Conservation (phyloP, 2,113 vertebrate genomes). For the Fukomys damarensis region DNA sequence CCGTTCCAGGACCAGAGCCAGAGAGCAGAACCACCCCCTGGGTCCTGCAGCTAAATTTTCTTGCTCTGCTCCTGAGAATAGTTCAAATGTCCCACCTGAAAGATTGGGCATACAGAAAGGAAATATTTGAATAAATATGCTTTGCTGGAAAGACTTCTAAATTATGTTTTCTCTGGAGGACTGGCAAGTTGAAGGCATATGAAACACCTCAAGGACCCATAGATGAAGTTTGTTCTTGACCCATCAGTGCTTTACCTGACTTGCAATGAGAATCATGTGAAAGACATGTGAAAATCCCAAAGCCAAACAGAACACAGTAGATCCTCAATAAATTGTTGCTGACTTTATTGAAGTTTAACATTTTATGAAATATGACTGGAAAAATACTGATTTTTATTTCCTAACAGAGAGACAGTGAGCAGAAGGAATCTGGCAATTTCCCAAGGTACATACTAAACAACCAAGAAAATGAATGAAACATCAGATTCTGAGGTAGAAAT, state of each 20-base stretch:
- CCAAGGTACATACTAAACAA: neutral
- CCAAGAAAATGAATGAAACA: neutral
- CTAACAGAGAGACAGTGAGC: neutral
- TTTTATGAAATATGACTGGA: neutral
- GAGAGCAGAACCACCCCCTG: constrained; percentile 62
- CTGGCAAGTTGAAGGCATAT: neutral
- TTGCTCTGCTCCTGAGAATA: constrained; percentile 42
- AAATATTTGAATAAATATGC: neutral
- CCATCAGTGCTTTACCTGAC: neutral
- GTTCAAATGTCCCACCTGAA: constrained; percentile 60
- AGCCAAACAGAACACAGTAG: neutral
- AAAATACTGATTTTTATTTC: neutral
- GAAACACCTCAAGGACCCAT: neutral
- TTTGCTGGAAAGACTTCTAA: neutral
- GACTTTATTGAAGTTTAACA: neutral
- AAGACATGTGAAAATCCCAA: neutral
- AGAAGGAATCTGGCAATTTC: neutral
- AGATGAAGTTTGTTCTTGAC: neutral
- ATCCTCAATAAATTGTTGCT: neutral
- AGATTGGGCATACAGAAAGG: constrained; percentile 18
- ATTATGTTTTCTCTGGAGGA: neutral
- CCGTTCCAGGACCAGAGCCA: constrained; percentile 74
- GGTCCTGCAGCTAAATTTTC: constrained; percentile 44
- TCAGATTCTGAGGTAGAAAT: neutral
- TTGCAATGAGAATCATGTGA: neutral